These are phyloP conservation scores for Globodera ellingtonae DNA, from an alignment of 1,140 invertebrate species.

Conservation along the genomic window DNA sequence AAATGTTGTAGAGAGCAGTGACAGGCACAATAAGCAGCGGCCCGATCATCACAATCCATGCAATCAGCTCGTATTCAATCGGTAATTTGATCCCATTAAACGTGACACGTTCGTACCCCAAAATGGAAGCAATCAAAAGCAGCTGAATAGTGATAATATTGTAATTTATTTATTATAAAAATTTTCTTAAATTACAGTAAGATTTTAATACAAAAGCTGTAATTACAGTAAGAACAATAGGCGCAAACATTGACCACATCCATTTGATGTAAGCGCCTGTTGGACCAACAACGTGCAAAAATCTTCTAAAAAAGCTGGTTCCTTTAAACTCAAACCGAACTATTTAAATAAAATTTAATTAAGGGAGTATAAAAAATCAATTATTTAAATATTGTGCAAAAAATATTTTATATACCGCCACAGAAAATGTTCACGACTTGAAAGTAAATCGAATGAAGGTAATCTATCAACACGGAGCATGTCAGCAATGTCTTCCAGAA, in stretches of 20 bases:
- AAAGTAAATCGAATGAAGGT: background rate
- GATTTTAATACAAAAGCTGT: background rate
- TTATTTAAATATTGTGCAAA: constrained; percentile 5
- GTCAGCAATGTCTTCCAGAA: constrained; percentile 57
- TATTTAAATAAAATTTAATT: too few species aligned
- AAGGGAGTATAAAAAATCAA: too few species aligned
- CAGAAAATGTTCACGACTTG: constrained; percentile 16
- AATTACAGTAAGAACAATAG: constrained; percentile 53
- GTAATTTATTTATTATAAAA: constrained; percentile 10
- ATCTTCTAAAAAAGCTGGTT: background rate
- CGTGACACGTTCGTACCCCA: constrained; percentile 53
- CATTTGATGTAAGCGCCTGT: constrained; percentile 59
- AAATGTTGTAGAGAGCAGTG: constrained; percentile 19
- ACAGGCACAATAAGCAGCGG: constrained; percentile 14
- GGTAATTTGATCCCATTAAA: constrained; percentile 55
- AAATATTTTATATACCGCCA: constrained; percentile 16
- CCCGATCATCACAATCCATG: constrained; percentile 61
- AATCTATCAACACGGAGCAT: constrained; percentile 46
- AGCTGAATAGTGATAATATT: constrained; percentile 35
- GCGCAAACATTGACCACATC: constrained; percentile 56
- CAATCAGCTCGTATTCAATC: constrained; percentile 56
- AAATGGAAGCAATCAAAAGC: constrained; percentile 55
- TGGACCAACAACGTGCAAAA: constrained; percentile 52
- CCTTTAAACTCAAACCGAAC: too few species aligned
- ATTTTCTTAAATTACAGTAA: background rate